phyloP scores from a whole-genome alignment of 2,113 vertebrate species.

The Terrapene triunguis region DNA sequence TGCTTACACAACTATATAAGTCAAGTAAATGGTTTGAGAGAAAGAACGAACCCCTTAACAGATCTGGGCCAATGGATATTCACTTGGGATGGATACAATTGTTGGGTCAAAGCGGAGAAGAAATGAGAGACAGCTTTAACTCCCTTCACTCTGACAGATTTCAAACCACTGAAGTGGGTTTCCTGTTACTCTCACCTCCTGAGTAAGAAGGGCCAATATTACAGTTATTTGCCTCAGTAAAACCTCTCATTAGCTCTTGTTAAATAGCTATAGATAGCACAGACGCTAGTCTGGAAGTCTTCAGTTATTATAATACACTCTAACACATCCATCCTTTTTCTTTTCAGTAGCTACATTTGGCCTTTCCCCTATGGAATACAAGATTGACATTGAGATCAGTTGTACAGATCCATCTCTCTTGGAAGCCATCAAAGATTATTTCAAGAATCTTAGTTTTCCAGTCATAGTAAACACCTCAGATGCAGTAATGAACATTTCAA shows the following conservation, averaged over 20 bases:
- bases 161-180: neutral
- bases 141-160: neutral
- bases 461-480: constrained; percentile 47
- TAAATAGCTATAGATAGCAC: neutral
- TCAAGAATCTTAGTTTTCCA: constrained; percentile 55
- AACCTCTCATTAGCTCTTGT: neutral
- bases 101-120: neutral
- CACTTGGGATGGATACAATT: neutral
- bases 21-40: neutral
- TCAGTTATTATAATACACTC: neutral
- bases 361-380: constrained; percentile 29
- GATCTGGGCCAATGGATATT: neutral
- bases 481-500: constrained; percentile 45
- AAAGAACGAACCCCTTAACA: neutral
- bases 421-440: constrained; percentile 51
- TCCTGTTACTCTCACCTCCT: neutral
- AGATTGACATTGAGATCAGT: constrained; percentile 67
- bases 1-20: neutral
- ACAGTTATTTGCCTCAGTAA: neutral
- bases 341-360: constrained; percentile 57
- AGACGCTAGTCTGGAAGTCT: neutral
- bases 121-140: neutral
- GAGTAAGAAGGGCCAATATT: neutral
- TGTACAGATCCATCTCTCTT: constrained; percentile 62
- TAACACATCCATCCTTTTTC: neutral